phyloP scores from a whole-genome alignment of 2,113 vertebrate species.

The Dasyornis broadbenti region DNA sequence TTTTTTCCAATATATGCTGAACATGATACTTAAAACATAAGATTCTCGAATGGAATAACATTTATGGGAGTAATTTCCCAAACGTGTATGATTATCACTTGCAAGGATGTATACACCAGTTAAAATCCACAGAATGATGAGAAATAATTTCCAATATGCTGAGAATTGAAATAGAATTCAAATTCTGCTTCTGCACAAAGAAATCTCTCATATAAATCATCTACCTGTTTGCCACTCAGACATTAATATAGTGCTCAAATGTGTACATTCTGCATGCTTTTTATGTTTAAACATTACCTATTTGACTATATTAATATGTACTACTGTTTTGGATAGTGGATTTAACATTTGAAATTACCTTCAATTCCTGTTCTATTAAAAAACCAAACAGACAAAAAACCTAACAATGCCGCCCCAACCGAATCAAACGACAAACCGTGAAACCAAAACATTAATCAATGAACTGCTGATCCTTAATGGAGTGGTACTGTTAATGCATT shows the following conservation, averaged over 20 bases:
- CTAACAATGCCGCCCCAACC: not conserved
- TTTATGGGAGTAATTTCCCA: conserved; percentile 28
- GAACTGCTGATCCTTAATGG: not conserved
- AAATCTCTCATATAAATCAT: not conserved
- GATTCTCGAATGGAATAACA: conserved; percentile 22
- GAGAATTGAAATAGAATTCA: not conserved
- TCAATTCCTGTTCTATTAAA: not conserved
- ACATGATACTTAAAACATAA: conserved; percentile 21
- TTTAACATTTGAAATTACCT: not conserved
- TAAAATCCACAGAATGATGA: not conserved
- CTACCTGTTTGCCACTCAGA: not conserved
- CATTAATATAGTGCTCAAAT: not conserved
- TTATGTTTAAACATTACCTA: not conserved
- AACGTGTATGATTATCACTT: not conserved
- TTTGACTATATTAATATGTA: not conserved
- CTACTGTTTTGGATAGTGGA: not conserved
- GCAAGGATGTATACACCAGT: not conserved
- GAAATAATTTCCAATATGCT: conserved; percentile 7
- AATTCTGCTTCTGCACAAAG: not conserved
- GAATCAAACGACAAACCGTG: not conserved
- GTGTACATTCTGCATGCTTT: not conserved
- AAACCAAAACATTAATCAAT: not conserved
- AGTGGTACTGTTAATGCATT: not conserved
- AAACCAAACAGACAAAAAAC: not conserved
- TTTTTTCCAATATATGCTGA: conserved; percentile 12